Evolutionary conservation across 2,797 vertebrate species (phyloP).

Genomic region (Myioborus miniatus): DNA sequence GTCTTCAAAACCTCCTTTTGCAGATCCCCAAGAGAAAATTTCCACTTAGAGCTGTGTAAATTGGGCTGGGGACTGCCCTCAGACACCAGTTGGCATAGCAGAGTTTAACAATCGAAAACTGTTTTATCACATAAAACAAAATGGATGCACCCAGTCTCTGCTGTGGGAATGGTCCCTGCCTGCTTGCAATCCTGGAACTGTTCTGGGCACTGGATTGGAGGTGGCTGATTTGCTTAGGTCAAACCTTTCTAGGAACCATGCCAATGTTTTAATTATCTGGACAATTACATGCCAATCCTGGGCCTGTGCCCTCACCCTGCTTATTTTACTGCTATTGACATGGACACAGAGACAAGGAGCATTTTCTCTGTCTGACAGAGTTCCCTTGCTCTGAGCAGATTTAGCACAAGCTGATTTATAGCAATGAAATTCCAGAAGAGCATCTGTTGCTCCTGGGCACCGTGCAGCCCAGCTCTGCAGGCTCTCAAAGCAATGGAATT

Average conservation of each 20-base stretch:
- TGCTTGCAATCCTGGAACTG: not conserved
- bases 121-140: not conserved
- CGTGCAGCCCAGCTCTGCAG: not conserved
- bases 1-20: not conserved
- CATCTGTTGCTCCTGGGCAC: not conserved
- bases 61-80: accelerated
- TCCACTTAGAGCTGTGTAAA: not conserved
- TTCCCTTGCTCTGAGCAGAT: not conserved
- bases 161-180: not conserved
- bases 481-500: not conserved
- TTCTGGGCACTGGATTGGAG: not conserved
- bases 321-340: not conserved
- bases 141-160: not conserved
- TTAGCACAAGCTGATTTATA: not conserved
- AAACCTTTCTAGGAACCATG: not conserved
- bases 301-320: not conserved
- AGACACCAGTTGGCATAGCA: accelerated
- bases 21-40: not conserved
- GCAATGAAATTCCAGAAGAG: not conserved
- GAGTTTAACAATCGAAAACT: not conserved
- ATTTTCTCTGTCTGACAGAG: not conserved
- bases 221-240: not conserved
- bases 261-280: not conserved
- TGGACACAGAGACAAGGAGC: not conserved
- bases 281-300: accelerated